A percentile compares a stretch with the other conserved stretches of the same genome.
Evolutionary conservation across 2,113 vertebrate species (phyloP).

Genomic region (Pimephales promelas): DNA sequence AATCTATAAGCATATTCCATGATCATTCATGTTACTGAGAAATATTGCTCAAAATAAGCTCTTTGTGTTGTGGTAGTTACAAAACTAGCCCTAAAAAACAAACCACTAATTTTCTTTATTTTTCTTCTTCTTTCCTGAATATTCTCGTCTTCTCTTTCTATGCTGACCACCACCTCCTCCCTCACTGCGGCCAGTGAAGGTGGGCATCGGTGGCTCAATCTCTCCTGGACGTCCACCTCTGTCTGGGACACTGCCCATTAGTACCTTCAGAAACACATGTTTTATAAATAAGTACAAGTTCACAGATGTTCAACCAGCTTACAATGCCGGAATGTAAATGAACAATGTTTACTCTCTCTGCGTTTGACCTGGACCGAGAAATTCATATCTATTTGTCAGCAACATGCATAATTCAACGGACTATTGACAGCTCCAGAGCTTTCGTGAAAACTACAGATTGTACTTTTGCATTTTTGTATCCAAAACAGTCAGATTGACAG

Average conservation of each 20-base stretch:
- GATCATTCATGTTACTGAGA: background rate
- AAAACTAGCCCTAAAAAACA: background rate
- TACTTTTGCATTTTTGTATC: no score
- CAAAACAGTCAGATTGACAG: no score
- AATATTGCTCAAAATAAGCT: background rate
- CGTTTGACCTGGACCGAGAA: no score
- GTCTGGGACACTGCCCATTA: constrained; percentile 86
- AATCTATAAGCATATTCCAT: background rate
- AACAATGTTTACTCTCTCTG: no score
- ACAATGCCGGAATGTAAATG: no score
- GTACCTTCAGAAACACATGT: constrained; percentile 66
- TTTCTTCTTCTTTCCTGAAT: constrained; percentile 52
- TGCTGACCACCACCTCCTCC: constrained; percentile 58
- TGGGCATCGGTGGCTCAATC: constrained; percentile 86
- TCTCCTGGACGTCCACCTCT: constrained; percentile 85
- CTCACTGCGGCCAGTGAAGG: constrained; percentile 74
- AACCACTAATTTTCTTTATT: constrained; percentile 38
- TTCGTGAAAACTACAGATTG: no score
- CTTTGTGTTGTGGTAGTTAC: background rate
- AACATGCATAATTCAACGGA: no score
- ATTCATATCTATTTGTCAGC: no score
- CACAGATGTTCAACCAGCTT: background rate
- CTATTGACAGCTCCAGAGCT: no score
- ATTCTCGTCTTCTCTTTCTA: constrained; percentile 42
- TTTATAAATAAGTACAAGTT: background rate